A percentile compares a stretch with the other conserved stretches of the same genome.
These are phyloP conservation scores for Eupeodes luniger DNA, from an alignment of 2,888 invertebrate species.

Conservation along the genomic window DNA sequence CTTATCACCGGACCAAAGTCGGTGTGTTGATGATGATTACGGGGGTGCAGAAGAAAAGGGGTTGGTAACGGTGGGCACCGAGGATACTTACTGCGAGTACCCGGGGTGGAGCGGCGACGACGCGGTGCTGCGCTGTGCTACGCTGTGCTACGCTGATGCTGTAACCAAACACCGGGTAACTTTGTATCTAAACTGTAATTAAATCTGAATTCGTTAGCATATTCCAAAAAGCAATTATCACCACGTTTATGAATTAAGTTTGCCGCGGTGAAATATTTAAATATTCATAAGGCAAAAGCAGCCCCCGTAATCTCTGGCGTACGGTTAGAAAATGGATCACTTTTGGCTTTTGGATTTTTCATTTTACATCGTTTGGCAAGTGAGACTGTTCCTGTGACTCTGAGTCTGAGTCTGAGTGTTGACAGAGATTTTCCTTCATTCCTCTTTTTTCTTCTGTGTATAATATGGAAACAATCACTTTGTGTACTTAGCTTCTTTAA, in stretches of 20 bases:
- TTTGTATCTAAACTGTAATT: conserved; percentile 75
- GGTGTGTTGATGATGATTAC: too few species aligned
- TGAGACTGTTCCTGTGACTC: conserved; percentile 14
- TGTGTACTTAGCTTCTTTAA: conserved; percentile 22
- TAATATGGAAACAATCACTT: conserved; percentile 48
- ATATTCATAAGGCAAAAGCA: conserved; percentile 72
- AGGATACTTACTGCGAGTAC: conserved; percentile 16
- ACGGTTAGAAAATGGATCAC: conserved; percentile 69
- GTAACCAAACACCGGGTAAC: conserved; percentile 58
- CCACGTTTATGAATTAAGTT: conserved; percentile 74
- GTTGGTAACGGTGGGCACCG: background rate
- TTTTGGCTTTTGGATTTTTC: conserved; percentile 1
- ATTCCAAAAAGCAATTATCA: conserved; percentile 75
- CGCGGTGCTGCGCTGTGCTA: background rate
- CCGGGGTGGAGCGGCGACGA: too few species aligned
- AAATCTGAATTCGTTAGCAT: conserved; percentile 76
- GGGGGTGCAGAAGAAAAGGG: too few species aligned
- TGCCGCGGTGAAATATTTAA: conserved; percentile 71
- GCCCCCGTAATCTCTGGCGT: conserved; percentile 66
- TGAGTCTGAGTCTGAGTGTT: background rate
- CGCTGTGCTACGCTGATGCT: conserved; percentile 20
- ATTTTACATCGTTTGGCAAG: background rate
- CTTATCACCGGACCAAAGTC: conserved; percentile 1
- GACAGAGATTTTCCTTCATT: conserved; percentile 34
- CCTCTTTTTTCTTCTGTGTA: conserved; percentile 1